Percentiles rank a stretch among this genome's conserved stretches.
phyloP scores from a whole-genome alignment of 2,113 vertebrate genomes.

The Vicugna pacos region DNA sequence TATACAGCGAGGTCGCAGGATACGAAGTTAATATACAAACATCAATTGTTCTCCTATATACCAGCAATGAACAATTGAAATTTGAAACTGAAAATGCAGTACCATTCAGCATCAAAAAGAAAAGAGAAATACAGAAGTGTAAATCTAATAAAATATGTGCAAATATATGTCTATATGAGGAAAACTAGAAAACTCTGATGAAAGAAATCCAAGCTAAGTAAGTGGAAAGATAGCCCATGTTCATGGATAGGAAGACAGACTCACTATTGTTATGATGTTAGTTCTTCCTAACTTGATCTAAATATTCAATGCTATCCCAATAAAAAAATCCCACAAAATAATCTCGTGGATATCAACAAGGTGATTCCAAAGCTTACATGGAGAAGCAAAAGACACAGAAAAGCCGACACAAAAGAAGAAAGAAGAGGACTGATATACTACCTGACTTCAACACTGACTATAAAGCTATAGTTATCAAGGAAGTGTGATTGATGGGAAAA shows the following conservation, averaged over 20 bases:
- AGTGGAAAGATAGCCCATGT: not conserved
- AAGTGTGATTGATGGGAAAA: not conserved
- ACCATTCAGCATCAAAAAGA: not conserved
- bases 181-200: slow-evolving; percentile 6
- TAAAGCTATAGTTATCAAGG: not conserved
- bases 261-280: not conserved
- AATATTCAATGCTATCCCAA: not conserved
- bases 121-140: not conserved
- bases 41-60: not conserved
- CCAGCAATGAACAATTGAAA: not conserved
- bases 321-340: not conserved
- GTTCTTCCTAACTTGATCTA: not conserved
- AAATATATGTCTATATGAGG: not conserved
- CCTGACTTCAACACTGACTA: not conserved
- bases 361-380: not conserved
- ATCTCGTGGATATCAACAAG: not conserved
- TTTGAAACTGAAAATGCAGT: not conserved
- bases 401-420: not conserved
- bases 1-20: not conserved
- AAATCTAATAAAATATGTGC: not conserved
- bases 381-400: not conserved
- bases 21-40: not conserved
- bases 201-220: not conserved
- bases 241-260: not conserved
- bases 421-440: not conserved